phyloP scores from a whole-genome alignment of 2,888 invertebrate species.

The Polydesmus complanatus region DNA sequence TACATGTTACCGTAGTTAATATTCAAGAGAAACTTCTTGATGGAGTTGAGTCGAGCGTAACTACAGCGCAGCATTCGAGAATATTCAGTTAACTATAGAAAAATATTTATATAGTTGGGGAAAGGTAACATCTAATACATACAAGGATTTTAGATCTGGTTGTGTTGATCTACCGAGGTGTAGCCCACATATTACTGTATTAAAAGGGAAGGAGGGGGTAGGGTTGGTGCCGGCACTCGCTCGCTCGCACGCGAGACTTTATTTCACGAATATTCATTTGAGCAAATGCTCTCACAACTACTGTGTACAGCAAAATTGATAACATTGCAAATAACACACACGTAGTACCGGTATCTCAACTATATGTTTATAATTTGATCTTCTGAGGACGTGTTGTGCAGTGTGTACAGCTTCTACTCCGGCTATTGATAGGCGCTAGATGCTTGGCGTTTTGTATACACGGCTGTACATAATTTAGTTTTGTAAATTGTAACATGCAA shows the following conservation, averaged over 20 bases:
- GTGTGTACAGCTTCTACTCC: too few species aligned
- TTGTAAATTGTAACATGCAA: conserved; percentile 10
- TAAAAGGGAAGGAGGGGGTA: neutral
- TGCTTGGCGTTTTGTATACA: neutral
- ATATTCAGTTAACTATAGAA: too few species aligned
- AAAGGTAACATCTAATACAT: too few species aligned
- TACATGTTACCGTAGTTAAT: too few species aligned
- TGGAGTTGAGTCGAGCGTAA: too few species aligned
- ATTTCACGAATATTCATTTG: neutral
- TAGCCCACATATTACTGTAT: neutral
- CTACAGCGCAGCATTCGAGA: too few species aligned
- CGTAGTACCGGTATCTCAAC: neutral
- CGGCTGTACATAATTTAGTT: neutral
- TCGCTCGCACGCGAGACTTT: neutral
- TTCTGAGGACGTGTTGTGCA: too few species aligned
- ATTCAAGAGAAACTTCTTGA: too few species aligned
- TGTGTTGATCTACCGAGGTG: too few species aligned
- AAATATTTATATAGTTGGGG: too few species aligned
- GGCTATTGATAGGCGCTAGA: too few species aligned
- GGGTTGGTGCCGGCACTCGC: neutral
- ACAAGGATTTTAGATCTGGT: too few species aligned
- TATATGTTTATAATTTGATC: neutral
- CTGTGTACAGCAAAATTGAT: neutral
- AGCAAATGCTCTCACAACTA: neutral
- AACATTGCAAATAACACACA: neutral